A percentile compares a stretch with the other conserved stretches of the same genome.
phyloP scores from a whole-genome alignment of 2,888 invertebrate genomes.

The Pseudolycoriella hygida region DNA sequence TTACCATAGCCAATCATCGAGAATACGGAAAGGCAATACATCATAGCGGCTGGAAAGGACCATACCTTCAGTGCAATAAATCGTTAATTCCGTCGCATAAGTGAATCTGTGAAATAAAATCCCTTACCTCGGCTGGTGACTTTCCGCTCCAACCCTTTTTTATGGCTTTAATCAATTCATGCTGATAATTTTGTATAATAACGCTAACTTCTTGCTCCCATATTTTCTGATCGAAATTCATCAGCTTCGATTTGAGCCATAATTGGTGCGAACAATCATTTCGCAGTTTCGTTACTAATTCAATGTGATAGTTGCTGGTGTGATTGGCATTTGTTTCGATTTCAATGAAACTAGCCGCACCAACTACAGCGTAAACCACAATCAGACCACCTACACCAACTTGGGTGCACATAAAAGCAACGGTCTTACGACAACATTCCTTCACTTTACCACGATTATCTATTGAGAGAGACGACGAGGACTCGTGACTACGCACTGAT shows the following conservation, averaged over 20 bases:
- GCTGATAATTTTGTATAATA: conserved; percentile 47
- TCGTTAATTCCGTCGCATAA: no score
- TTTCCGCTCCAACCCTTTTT: conserved; percentile 54
- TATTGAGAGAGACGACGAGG: conserved; percentile 46
- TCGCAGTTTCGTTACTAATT: conserved; percentile 34
- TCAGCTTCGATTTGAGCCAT: conserved; percentile 47
- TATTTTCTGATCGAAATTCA: conserved; percentile 46
- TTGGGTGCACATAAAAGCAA: conserved; percentile 86
- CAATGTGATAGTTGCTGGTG: conserved; percentile 25
- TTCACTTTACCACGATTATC: conserved; percentile 61
- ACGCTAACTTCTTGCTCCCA: conserved; percentile 43
- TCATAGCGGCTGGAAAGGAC: conserved; percentile 74
- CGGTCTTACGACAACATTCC: conserved; percentile 68
- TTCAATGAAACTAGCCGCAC: conserved; percentile 63
- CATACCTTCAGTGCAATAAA: conserved; percentile 30
- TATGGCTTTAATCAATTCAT: conserved; percentile 44
- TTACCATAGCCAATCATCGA: conserved; percentile 89
- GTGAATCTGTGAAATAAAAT: no score
- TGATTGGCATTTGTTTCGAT: conserved; percentile 47
- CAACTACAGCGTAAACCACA: conserved; percentile 71
- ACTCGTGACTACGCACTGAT: conserved; percentile 41
- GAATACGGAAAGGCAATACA: conserved; percentile 76
- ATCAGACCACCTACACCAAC: conserved; percentile 77
- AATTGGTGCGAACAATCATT: conserved; percentile 41
- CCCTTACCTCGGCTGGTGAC: conserved; percentile 35